phyloP scores from a whole-genome alignment of 2,797 vertebrate genomes.

The Rhinella marina region DNA sequence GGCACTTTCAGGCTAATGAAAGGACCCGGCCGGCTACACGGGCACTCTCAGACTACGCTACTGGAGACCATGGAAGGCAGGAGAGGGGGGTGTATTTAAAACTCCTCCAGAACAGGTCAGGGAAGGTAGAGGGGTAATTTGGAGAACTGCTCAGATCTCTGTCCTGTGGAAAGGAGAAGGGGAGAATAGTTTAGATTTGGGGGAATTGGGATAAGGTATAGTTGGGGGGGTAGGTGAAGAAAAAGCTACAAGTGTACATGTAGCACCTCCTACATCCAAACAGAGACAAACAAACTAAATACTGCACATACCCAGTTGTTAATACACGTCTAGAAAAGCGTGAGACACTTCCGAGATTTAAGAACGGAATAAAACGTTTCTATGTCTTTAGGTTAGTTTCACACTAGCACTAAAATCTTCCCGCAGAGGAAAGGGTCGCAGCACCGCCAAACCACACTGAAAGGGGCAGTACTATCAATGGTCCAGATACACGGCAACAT shows the following conservation, averaged over 20 bases:
- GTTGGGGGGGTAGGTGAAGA: neutral
- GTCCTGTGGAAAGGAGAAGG: conserved; percentile 78
- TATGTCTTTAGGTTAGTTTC: too few species aligned
- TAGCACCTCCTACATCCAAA: conserved; percentile 8
- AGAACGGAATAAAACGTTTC: too few species aligned
- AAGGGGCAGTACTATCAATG: too few species aligned
- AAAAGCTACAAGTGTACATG: conserved; percentile 39
- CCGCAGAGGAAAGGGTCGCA: too few species aligned
- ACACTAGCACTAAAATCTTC: too few species aligned
- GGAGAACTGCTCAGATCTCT: conserved; percentile 76
- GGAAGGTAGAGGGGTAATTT: conserved; percentile 68
- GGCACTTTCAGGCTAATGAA: neutral
- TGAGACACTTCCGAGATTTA: too few species aligned
- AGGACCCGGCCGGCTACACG: conserved; percentile 11
- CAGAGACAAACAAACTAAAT: neutral
- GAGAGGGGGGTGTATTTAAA: neutral
- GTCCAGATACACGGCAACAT: too few species aligned
- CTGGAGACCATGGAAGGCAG: conserved; percentile 45
- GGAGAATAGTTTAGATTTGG: conserved; percentile 67
- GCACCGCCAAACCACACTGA: too few species aligned
- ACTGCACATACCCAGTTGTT: neutral
- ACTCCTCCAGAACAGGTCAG: conserved; percentile 47
- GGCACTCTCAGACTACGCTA: conserved; percentile 63
- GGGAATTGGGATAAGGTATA: conserved; percentile 33
- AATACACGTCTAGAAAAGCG: neutral